These are phyloP conservation scores for Rattus rattus DNA, from an alignment of 2,113 vertebrate species.

Conservation along the genomic window DNA sequence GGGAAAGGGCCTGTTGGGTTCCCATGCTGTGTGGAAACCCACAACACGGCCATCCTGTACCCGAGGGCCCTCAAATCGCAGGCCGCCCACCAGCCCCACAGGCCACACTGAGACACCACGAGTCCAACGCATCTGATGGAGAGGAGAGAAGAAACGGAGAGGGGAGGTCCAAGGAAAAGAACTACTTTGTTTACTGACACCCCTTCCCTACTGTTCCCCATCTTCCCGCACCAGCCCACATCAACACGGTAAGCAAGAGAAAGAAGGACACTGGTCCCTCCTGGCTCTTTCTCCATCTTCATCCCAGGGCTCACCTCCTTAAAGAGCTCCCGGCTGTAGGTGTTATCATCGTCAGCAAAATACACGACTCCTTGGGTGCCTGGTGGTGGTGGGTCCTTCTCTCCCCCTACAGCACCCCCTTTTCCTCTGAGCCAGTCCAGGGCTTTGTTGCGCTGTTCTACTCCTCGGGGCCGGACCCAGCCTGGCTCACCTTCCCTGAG, in stretches of 20 bases:
- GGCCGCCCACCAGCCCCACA: slow-evolving; percentile 93
- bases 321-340: slow-evolving; percentile 96
- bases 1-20: slow-evolving; percentile 93
- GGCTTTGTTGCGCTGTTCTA: slow-evolving; percentile 94
- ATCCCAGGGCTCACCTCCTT: slow-evolving; percentile 91
- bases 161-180: background rate
- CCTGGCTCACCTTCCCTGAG: slow-evolving; percentile 87
- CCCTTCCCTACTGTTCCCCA: background rate
- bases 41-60: slow-evolving; percentile 92
- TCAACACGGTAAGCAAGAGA: background rate
- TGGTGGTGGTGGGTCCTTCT: slow-evolving; percentile 71
- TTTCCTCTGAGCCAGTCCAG: slow-evolving; percentile 92
- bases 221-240: background rate
- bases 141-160: slow-evolving; percentile 44
- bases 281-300: background rate
- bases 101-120: slow-evolving; percentile 94
- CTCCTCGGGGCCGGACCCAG: slow-evolving; percentile 91
- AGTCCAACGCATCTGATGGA: slow-evolving; percentile 92
- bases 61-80: slow-evolving; percentile 93
- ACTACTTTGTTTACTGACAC: background rate
- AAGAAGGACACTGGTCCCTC: background rate
- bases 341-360: slow-evolving; percentile 98
- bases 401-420: slow-evolving; percentile 78
- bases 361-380: slow-evolving; percentile 90
- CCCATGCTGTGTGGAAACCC: slow-evolving; percentile 95